Evolutionary conservation across 2,113 vertebrate genomes (phyloP).

Genomic region (Esox niger): DNA sequence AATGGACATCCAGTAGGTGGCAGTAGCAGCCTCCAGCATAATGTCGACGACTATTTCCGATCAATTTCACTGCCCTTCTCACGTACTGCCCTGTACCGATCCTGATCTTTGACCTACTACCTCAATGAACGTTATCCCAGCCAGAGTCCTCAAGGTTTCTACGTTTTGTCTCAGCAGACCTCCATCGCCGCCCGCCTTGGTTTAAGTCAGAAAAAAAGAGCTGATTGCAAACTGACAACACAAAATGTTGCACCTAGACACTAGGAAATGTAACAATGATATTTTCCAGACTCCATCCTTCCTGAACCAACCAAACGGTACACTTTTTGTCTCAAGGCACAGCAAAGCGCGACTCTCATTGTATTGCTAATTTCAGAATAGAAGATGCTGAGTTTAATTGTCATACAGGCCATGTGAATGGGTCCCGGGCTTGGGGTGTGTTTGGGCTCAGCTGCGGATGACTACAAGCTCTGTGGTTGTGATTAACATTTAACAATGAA

Average conservation of each 20-base stretch:
- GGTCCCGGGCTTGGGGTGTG: background rate
- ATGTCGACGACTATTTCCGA: background rate
- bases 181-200: too few relatives aligned
- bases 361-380: conserved; percentile 3
- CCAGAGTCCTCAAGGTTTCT: conserved; percentile 21
- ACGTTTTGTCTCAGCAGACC: background rate
- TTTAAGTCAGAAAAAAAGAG: background rate
- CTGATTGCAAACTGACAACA: background rate
- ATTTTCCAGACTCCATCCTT: background rate
- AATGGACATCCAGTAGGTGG: conserved; percentile 22
- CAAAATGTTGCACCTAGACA: background rate
- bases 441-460: background rate
- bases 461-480: background rate
- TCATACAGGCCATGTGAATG: conserved; percentile 2
- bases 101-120: conserved; percentile 25
- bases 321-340: background rate
- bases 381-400: conserved; percentile 1
- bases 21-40: background rate
- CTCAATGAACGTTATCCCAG: conserved; percentile 24
- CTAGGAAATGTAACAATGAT: too few relatives aligned
- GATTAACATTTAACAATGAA: conserved; percentile 6
- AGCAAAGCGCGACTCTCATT: conserved; percentile 1
- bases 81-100: background rate
- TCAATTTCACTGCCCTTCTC: background rate
- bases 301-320: background rate